Evolutionary conservation across 2,888 invertebrate genomes (phyloP), one percentile per base, ranked within the genome.

Genomic region (Lasius fuliginosus): DNA sequence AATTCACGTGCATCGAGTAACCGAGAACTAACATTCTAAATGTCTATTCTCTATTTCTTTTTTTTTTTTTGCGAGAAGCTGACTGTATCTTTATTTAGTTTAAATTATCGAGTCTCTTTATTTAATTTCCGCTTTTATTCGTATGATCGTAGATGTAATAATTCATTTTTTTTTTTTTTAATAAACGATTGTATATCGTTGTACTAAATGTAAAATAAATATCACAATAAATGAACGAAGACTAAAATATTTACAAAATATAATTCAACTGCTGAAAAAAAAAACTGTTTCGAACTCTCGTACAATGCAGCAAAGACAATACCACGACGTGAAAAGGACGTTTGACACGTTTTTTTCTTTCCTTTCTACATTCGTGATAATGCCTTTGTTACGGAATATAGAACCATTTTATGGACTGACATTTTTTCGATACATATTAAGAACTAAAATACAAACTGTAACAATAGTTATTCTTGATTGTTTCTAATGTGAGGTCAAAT

Each of bases 191-290:
- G 12, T 33, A 42, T 46, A 60, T 60, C 23, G 79, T 73, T 27
- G 18, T n/a, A 33, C 23, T 33, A 33, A 69, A 71, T 71, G 60
- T 81, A 71, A 62, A 81, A 62, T 81, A 81, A 71, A 81, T 49
- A 27, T 27, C 23, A n/a, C 42, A 8, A 42, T 40, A 23, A 56
- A 60, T 46, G 58, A 46, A 18, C 79, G 40, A 33, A 60, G 60
- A 60, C 36, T 60, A 71, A 79, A 79, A 79, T 71, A 71, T 71
- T 79, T 79, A 71, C 46, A 23, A 36, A 81, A 73, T 49, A 18
- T 60, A 81, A 73, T 71, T 81, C 42, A 60, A 62, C 60, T 62
- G 60, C 18, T 62, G 79, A 60, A 81, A 77, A 69, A 79, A 81
- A 71, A 49, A 81, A 79, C 71, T 23, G 33, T 60, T 56, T 67